Percentiles rank a stretch among this genome's conserved stretches.
Evolutionary conservation across 2,888 invertebrate genomes (phyloP).

Genomic region (Polymixis flavicincta): DNA sequence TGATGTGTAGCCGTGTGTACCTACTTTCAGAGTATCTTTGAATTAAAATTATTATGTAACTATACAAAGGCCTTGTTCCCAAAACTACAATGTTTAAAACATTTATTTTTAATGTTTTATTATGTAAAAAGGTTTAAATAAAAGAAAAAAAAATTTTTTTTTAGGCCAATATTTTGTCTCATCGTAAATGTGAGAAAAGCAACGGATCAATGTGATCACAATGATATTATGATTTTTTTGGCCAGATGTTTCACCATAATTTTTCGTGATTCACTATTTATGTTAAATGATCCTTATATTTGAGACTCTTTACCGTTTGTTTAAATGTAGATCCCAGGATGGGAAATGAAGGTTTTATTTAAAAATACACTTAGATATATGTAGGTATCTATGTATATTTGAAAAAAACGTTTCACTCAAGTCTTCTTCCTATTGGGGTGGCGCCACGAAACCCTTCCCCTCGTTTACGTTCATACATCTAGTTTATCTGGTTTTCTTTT

Average conservation of each 20-base stretch:
- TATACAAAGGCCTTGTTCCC: background rate
- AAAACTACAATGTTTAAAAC: background rate
- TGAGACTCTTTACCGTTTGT: background rate
- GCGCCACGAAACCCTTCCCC: too few species aligned
- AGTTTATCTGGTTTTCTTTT: too few species aligned
- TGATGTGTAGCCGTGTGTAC: too few species aligned
- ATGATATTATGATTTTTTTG: background rate
- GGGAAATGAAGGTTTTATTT: too few species aligned
- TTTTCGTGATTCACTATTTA: background rate
- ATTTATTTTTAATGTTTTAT: constrained; percentile 6
- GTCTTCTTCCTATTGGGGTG: too few species aligned
- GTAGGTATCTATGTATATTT: too few species aligned
- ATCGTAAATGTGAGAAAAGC: background rate
- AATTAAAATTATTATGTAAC: background rate
- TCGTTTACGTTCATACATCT: too few species aligned
- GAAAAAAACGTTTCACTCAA: too few species aligned
- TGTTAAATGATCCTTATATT: background rate
- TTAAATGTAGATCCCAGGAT: background rate
- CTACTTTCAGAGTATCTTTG: background rate
- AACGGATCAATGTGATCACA: background rate
- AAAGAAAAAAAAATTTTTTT: background rate
- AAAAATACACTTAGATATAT: too few species aligned
- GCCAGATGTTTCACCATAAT: background rate
- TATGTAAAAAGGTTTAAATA: background rate
- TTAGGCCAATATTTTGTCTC: background rate